Percentiles rank a stretch among this genome's conserved stretches.
Conservation (phyloP, 2,113 vertebrate genomes). For the Alligator sinensis region DNA sequence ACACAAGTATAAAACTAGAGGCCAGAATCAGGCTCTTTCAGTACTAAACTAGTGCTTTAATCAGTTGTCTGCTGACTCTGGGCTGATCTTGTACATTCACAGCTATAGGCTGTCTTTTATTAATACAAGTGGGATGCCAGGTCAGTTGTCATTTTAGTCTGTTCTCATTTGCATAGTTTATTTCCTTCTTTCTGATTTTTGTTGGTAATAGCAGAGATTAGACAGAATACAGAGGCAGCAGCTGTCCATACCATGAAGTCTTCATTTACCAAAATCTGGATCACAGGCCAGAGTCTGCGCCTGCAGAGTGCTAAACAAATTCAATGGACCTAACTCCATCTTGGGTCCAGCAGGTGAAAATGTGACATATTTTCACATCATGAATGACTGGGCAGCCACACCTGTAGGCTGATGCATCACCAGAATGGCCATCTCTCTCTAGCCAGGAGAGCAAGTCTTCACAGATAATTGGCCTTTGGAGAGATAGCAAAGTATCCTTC, state of each 20-base stretch:
- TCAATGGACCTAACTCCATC: background rate
- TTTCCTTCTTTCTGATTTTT: background rate
- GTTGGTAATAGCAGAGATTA: background rate
- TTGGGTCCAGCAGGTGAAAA: background rate
- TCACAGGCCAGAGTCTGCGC: background rate
- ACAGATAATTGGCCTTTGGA: background rate
- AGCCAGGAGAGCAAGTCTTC: background rate
- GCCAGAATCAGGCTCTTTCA: background rate
- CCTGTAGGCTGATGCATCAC: background rate
- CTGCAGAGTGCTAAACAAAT: background rate
- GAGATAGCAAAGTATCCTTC: background rate
- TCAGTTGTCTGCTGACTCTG: background rate
- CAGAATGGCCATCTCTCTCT: background rate
- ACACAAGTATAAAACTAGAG: background rate
- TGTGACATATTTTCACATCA: background rate
- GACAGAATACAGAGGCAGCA: background rate
- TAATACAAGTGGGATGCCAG: background rate
- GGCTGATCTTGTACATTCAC: background rate
- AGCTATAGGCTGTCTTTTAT: background rate
- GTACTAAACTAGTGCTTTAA: background rate
- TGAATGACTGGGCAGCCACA: background rate
- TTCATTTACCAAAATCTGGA: background rate
- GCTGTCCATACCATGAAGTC: background rate
- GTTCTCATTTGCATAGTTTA: background rate
- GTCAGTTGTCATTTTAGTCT: background rate